Base-by-base conservation (phyloP, 1,140 invertebrate genomes). In the Drosophila sp. region DNA sequence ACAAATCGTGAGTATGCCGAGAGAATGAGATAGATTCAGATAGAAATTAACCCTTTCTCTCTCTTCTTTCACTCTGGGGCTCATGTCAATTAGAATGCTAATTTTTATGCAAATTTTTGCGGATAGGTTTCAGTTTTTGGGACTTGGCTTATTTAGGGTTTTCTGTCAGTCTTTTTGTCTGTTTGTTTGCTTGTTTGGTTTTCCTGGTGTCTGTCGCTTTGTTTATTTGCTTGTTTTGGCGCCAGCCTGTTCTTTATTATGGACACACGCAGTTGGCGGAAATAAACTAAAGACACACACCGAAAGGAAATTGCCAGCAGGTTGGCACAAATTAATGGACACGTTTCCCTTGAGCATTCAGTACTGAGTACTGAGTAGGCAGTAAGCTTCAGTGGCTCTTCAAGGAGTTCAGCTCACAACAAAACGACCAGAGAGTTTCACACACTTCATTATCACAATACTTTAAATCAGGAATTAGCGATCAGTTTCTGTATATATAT, bases 31-130 rank as follows among this genome's bases (percentile, higher is more conserved):
- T 1, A 8, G 2, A 25, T 11, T 27, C 27, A 1, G 34, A 11
- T 2, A 36, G 63, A 25, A 62, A 51, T 56, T 51, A 45, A 25
- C 46, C 13, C 46, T 50, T 21, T n/a, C 18, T 18, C 25, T 50
- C 36, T 4, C 36, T 38, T 7, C 40, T 43, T 78, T 78, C 77
- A 82, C 72, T 86, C 76, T 76, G 45, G 83, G 79, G 29, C 76
- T 72, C 83, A 67, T 89, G 83, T 79, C 83, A 89, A 89, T 83
- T 83, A 83, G 76, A 87, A 87, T 87, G 73, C 83, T 87, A 89
- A 87, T 87, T 87, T 87, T 77, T 89, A 87, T 87, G 83, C 83
- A 87, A 87, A 87, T 87, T 79, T 89, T 82, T 82, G 82, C 65
- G 72, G 77, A 86, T 54, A 67, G 64, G 29, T 73, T 66, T 67